Evolutionary conservation across 1,140 invertebrate species (phyloP).

Genomic region (Phthorimaea operculella): DNA sequence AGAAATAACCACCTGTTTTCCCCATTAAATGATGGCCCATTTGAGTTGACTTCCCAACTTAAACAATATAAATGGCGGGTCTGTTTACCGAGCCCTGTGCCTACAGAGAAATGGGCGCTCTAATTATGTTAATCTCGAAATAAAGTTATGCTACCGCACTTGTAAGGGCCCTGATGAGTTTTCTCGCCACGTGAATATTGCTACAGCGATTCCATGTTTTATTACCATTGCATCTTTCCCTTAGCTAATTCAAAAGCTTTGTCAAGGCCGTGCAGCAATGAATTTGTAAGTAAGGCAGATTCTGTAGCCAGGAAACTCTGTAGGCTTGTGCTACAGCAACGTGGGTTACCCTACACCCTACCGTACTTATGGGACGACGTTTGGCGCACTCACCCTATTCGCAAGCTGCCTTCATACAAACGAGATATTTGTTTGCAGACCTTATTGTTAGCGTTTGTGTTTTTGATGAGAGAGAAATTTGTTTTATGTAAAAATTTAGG

Average conservation of each 20-base stretch:
- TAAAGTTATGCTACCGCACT: constrained; percentile 62
- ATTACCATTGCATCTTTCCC: too few relatives aligned
- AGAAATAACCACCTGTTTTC: constrained; percentile 24
- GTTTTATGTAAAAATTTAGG: too few relatives aligned
- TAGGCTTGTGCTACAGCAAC: too few relatives aligned
- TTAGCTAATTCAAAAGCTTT: too few relatives aligned
- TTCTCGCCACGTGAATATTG: too few relatives aligned
- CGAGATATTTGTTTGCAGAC: constrained; percentile 4
- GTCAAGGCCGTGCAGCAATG: too few relatives aligned
- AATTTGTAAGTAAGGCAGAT: too few relatives aligned
- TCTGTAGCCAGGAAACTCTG: too few relatives aligned
- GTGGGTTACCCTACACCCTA: constrained; percentile 16
- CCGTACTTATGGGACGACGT: constrained; percentile 41
- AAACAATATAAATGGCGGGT: constrained; percentile 19
- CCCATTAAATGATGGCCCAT: constrained; percentile 27
- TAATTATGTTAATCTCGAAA: constrained; percentile 65
- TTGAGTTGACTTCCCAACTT: not conserved
- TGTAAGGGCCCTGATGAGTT: constrained; percentile 31
- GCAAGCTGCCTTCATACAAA: not conserved
- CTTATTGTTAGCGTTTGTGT: not conserved
- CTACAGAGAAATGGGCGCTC: constrained; percentile 28
- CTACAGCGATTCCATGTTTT: too few relatives aligned
- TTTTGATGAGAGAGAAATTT: too few relatives aligned
- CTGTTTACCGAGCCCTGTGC: constrained; percentile 30
- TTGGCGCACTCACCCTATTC: constrained; percentile 37